Base-by-base conservation (phyloP, 2,888 invertebrate genomes). In the Mythimna albipuncta region DNA sequence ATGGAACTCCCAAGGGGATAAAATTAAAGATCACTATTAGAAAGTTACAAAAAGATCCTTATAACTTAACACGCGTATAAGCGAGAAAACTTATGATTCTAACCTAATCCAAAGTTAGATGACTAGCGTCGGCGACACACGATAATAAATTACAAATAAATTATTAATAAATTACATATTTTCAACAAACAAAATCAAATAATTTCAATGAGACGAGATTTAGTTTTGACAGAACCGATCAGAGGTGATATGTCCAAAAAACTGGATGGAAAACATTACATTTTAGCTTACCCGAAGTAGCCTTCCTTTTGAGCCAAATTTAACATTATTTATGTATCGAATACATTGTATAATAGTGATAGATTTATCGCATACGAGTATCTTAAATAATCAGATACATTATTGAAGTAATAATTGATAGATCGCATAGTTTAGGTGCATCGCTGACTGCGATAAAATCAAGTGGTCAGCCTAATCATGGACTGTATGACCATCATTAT, bases 71-170 rank as follows among this genome's bases (percentile, higher is more conserved):
- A 91, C 88, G 78, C 79, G 57, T 74, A 66, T 77, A 73, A 86
- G 87, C 88, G 88, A 91, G 85, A 85, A 89, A 92, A 91, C 93
- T 92, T 92, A 91, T 47, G 89, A 86, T 74, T 87, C 91, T 93
- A 93, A 92, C 89, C 88, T 93, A 92, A 93, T 88, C 89, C 87
- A 93, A 91, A 93, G 92, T 91, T 92, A 88, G 89, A 91, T 96
- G 96, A 96, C 96, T 96, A 96, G 96, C 93, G 92, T 93, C 93
- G 92, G 88, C 88, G 85, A 87, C 89, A 85, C 84, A 85, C 88
- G 79, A 82, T 87, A 92, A 89, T 90, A 91, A 93, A 89, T 89
- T 91, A 91, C 88, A 88, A 90, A 91, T 92, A 92, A 93, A 91
- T 92, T 91, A 92, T 88, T 77, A 88, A 90, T 89, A 88, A 89